Percentiles rank a stretch among this genome's conserved stretches.
These are phyloP conservation scores for Apocrypta bakeri DNA, from an alignment of 1,140 invertebrate species.

Conservation along the genomic window DNA sequence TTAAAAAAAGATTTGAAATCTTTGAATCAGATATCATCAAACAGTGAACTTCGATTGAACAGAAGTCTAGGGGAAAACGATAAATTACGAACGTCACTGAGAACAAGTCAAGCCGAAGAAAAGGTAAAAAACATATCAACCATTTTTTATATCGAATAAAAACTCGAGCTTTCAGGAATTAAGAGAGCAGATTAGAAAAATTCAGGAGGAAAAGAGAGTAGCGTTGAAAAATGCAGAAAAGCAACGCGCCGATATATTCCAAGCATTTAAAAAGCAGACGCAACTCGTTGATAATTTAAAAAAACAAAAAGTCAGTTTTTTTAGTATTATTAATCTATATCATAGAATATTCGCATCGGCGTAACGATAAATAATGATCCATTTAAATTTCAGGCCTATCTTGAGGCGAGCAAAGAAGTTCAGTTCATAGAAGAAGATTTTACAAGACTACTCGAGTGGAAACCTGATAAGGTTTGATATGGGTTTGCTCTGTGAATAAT, in stretches of 20 bases:
- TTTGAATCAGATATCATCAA: conserved; percentile 62
- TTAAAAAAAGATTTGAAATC: conserved; percentile 72
- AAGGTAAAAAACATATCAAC: conserved; percentile 63
- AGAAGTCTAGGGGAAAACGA: conserved; percentile 69
- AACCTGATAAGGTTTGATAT: conserved; percentile 57
- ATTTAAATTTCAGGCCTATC: conserved; percentile 64
- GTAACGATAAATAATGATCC: not conserved
- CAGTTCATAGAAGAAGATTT: conserved; percentile 72
- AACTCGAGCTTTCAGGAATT: conserved; percentile 66
- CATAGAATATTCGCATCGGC: not conserved
- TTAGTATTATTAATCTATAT: not conserved
- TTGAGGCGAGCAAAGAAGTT: conserved; percentile 68
- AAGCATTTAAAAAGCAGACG: conserved; percentile 75
- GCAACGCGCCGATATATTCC: conserved; percentile 71
- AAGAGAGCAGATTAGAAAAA: conserved; percentile 68
- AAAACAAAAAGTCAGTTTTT: conserved; percentile 72
- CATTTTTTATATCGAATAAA: not conserved
- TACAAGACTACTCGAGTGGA: conserved; percentile 71
- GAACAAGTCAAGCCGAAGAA: conserved; percentile 71
- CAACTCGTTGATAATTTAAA: conserved; percentile 75
- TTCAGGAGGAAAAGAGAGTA: conserved; percentile 67
- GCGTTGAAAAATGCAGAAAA: conserved; percentile 71
- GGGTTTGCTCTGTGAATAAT: not conserved
- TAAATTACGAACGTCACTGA: conserved; percentile 57
- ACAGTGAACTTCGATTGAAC: conserved; percentile 69